Percentiles rank a stretch among this genome's conserved stretches.
Conservation (phyloP, 2,888 invertebrate genomes). For the Tinea pellionella region DNA sequence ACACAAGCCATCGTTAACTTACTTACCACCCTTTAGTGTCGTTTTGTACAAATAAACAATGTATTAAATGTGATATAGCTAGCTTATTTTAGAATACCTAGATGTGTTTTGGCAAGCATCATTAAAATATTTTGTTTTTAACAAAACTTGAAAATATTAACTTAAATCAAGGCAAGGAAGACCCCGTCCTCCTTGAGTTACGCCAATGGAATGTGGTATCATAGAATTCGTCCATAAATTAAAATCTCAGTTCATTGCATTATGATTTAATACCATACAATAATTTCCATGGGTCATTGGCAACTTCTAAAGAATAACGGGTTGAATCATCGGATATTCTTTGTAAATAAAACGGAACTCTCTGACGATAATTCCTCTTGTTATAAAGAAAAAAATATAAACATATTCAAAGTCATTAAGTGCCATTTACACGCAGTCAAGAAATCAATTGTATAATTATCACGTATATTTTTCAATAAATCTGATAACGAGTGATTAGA, state of each 20-base stretch:
- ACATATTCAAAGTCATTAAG: no score
- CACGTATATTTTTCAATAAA: background rate
- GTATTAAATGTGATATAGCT: no score
- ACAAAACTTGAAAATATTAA: background rate
- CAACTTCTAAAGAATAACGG: constrained; percentile 27
- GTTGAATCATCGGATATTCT: background rate
- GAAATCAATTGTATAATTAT: no score
- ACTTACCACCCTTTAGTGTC: no score
- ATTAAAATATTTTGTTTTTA: no score
- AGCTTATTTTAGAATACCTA: no score
- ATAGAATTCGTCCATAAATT: background rate
- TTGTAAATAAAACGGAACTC: background rate
- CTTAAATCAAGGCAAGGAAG: background rate
- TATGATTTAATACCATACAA: constrained; percentile 23
- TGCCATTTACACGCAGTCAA: no score
- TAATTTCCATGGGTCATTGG: constrained; percentile 50
- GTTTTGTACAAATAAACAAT: no score
- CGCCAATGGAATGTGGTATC: background rate
- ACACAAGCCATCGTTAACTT: no score
- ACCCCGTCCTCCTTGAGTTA: constrained; percentile 9
- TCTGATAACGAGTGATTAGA: background rate
- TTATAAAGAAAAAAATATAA: no score
- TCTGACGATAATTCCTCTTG: background rate
- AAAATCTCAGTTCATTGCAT: background rate
- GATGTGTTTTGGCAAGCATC: no score